Evolutionary conservation across 2,888 invertebrate genomes (phyloP), one percentile per base, ranked within the genome.

Genomic region (Artemia sinica): DNA sequence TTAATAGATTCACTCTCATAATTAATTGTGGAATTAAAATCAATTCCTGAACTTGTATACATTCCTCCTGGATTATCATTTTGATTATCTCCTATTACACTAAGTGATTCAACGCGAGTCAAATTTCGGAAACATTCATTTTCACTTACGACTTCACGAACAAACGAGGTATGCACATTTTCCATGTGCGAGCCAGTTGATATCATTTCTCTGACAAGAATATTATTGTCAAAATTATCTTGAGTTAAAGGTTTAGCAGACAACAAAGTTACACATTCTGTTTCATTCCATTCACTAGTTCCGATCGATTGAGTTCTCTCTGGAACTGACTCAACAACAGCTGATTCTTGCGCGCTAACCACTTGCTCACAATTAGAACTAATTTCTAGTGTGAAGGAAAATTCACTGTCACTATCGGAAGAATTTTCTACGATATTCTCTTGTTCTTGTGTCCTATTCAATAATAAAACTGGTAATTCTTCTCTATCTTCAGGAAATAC

Each of bases 71-170:
- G 66, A 78, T 76, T 66, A 79, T 80, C 50, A 8, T 76, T 77
- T 70, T 71, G 71, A 49, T 71, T 68, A 66, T 80, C 80, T 1
- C 79, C 78, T 73, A 79, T 80, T 13, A 48, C 66, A 14, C 70
- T 52, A 18, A 66, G 52, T 68, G 18, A 48, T 63, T 68, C 41
- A 28, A 69, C 50, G 12, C 52, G 28, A 13, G 68, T 65, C 9
- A 41, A n/a, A 50, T 14, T 14, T 14, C 13, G n/a, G 48, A 48
- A 41, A 65, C n/a, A 48, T 49, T 58, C 66, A 41, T 18, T 9
- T 11, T n/a, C 66, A 13, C 12, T 66, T 68, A 49, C 9, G 28
- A n/a, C 6, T 58, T 58, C 63, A 28, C 63, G 63, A 10, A 58
- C 28, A 58, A 58, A 58, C 11, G 63, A 58, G 10, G 14, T 58